phyloP scores from a whole-genome alignment of 1,140 invertebrate species.

The Drosophila chauvacae region DNA sequence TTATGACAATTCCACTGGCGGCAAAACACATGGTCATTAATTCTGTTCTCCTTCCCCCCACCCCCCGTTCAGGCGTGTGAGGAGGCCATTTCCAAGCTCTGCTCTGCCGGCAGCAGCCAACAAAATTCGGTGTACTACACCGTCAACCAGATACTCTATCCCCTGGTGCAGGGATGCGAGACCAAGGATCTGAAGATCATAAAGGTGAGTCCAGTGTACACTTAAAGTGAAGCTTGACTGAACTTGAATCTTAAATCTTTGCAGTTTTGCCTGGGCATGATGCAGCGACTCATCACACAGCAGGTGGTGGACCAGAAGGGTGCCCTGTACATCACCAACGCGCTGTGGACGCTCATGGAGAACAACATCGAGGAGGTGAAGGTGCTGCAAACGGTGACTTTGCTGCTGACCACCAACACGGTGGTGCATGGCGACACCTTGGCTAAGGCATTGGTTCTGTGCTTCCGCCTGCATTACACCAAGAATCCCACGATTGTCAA shows the following conservation, averaged over 20 bases:
- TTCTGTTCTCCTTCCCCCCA: constrained; percentile 1
- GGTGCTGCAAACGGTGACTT: constrained; percentile 97
- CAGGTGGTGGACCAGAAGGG: constrained; percentile 94
- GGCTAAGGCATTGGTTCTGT: constrained; percentile 97
- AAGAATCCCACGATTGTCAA: constrained; percentile 96
- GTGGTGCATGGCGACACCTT: constrained; percentile 96
- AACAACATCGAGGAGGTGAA: constrained; percentile 97
- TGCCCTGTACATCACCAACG: constrained; percentile 95
- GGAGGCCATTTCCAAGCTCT: constrained; percentile 95
- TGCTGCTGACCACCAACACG: constrained; percentile 96
- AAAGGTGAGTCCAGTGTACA: constrained; percentile 87
- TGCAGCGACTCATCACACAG: constrained; percentile 93
- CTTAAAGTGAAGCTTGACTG: constrained; percentile 9
- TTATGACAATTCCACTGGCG: constrained; percentile 49
- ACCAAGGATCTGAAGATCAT: constrained; percentile 98
- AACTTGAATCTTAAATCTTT: background rate
- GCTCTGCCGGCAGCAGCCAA: constrained; percentile 91
- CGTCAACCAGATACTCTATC: constrained; percentile 97
- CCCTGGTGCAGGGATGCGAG: constrained; percentile 98
- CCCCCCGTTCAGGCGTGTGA: constrained; percentile 92
- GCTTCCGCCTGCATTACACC: constrained; percentile 97
- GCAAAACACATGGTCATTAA: constrained; percentile 33
- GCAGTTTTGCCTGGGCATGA: constrained; percentile 95
- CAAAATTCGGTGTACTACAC: constrained; percentile 93
- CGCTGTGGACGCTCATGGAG: constrained; percentile 97